These are phyloP conservation scores for Lydus trimaculatus DNA, from an alignment of 2,888 invertebrate genomes.

Conservation along the genomic window DNA sequence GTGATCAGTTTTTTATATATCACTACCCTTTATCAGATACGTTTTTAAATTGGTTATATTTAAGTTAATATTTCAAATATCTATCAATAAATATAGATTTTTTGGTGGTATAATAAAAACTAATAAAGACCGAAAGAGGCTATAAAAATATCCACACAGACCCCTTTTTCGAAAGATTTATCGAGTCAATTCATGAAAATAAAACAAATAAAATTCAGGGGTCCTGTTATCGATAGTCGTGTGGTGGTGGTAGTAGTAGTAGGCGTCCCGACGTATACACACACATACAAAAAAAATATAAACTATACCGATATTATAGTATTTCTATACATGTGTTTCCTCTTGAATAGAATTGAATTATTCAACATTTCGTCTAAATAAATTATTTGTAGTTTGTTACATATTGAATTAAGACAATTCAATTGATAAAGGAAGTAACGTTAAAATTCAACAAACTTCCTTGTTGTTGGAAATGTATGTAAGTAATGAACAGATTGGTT, in stretches of 20 bases:
- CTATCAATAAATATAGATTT: neutral
- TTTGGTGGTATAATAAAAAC: conserved; percentile 23
- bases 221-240: conserved; percentile 18
- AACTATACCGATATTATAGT: conserved; percentile 5
- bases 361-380: too few species aligned
- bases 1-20: too few species aligned
- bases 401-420: neutral
- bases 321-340: conserved; percentile 20
- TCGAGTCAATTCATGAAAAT: conserved; percentile 29
- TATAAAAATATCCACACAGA: conserved; percentile 10
- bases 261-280: conserved; percentile 5
- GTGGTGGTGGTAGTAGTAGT: too few species aligned
- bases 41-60: too few species aligned
- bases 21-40: too few species aligned
- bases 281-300: neutral
- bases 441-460: neutral
- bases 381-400: neutral
- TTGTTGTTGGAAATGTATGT: neutral
- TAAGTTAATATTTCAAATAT: neutral
- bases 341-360: neutral
- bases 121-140: conserved; percentile 27
- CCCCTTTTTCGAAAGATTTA: conserved; percentile 24
- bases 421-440: neutral
- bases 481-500: conserved; percentile 1
- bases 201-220: conserved; percentile 28